phyloP scores from a whole-genome alignment of 2,113 vertebrate species.

The Hemichromis elongatus region DNA sequence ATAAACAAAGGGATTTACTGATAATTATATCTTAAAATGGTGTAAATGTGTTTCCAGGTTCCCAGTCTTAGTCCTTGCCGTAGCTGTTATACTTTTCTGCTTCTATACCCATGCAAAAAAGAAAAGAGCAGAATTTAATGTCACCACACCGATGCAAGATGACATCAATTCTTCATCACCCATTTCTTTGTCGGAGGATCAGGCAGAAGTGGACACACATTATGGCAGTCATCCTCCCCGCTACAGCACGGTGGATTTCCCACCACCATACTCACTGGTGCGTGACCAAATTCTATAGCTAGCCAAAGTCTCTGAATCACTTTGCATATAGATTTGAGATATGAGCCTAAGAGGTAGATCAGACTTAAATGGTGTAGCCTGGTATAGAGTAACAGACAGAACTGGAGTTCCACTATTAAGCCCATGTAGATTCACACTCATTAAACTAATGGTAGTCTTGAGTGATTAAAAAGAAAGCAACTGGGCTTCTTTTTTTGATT shows the following conservation, averaged over 20 bases:
- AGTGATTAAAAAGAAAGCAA: not conserved
- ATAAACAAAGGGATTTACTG: not conserved
- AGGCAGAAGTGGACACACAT: not conserved
- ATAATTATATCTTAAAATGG: not conserved
- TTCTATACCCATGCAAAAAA: constrained; percentile 38
- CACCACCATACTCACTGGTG: constrained; percentile 61
- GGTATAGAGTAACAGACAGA: not conserved
- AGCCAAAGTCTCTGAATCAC: not conserved
- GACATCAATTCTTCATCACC: not conserved
- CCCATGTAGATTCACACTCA: not conserved
- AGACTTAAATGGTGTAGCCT: not conserved
- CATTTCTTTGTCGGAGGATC: not conserved
- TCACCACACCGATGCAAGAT: not conserved
- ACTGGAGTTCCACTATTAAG: not conserved
- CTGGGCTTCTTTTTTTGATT: not conserved
- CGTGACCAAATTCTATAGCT: not conserved
- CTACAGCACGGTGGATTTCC: constrained; percentile 45
- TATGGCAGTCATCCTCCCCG: constrained; percentile 16
- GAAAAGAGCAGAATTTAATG: not conserved
- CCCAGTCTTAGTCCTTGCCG: constrained; percentile 20
- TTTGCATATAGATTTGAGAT: not conserved
- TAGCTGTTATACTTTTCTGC: constrained; percentile 45
- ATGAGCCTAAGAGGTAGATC: accelerated
- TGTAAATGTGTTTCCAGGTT: constrained; percentile 23
- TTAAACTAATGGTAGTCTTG: not conserved